phyloP scores from a whole-genome alignment of 2,113 vertebrate genomes.

The Chloropsis cyanopogon region DNA sequence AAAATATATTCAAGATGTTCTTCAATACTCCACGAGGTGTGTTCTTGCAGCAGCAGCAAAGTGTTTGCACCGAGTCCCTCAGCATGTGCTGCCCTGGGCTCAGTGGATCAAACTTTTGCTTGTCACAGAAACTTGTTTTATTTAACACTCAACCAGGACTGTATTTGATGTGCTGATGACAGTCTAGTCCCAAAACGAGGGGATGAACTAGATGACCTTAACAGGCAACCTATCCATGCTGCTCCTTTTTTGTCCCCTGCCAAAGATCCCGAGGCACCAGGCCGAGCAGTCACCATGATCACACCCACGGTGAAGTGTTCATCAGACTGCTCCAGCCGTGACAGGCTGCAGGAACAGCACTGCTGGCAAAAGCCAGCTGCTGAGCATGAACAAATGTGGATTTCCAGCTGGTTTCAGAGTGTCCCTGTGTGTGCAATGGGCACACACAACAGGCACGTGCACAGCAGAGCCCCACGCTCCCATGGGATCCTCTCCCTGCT shows the following conservation, averaged over 20 bases:
- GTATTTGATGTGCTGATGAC: not conserved
- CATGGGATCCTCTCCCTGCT: fast-evolving
- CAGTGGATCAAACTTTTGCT: fast-evolving
- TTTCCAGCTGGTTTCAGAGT: not conserved
- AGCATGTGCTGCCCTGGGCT: not conserved
- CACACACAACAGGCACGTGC: fast-evolving
- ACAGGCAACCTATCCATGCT: fast-evolving
- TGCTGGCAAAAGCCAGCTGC: not conserved
- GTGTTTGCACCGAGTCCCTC: fast-evolving
- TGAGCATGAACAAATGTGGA: fast-evolving
- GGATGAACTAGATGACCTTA: not conserved
- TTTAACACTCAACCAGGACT: fast-evolving
- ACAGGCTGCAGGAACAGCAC: not conserved
- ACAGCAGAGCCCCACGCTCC: fast-evolving
- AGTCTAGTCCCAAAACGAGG: too few species aligned
- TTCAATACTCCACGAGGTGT: not conserved
- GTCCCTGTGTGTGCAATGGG: fast-evolving
- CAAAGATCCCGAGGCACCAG: not conserved
- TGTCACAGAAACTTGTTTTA: not conserved
- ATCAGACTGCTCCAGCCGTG: fast-evolving
- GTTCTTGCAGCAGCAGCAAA: not conserved
- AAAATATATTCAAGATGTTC: not conserved
- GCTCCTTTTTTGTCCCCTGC: not conserved
- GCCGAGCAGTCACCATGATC: fast-evolving
- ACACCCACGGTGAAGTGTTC: fast-evolving